A percentile compares a stretch with the other conserved stretches of the same genome.
Evolutionary conservation across 2,797 vertebrate genomes (phyloP).

Genomic region (Miichthys miiuy): DNA sequence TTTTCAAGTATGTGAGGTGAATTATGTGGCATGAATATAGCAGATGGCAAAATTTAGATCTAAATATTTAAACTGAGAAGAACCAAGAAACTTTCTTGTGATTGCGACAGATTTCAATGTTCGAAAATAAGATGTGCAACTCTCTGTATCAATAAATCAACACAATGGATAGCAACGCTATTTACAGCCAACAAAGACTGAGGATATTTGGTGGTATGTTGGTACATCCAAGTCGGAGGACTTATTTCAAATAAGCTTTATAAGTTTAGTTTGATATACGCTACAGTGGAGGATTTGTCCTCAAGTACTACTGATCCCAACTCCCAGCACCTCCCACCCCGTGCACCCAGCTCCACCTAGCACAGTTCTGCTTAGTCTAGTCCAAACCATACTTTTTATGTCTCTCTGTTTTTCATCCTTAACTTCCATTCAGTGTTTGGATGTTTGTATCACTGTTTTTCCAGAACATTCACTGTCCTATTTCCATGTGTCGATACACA

Average conservation of each 20-base stretch:
- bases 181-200: not conserved
- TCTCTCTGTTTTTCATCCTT: not conserved
- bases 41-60: constrained; percentile 2
- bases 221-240: not conserved
- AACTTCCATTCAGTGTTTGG: not conserved
- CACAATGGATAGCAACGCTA: not conserved
- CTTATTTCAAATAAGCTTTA: not conserved
- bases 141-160: not conserved
- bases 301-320: not conserved
- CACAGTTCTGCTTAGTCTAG: not conserved
- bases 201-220: not conserved
- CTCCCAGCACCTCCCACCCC: not conserved
- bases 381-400: not conserved
- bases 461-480: not conserved
- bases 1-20: constrained; percentile 55
- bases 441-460: not conserved
- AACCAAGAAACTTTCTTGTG: not conserved
- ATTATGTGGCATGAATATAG: constrained; percentile 23
- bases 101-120: not conserved
- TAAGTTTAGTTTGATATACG: not conserved
- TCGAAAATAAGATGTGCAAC: not conserved
- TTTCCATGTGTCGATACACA: not conserved
- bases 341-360: not conserved
- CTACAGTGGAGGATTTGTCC: not conserved
- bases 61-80: not conserved